Evolutionary conservation across 2,888 invertebrate species (phyloP).

Genomic region (Temnothorax unifasciatus): DNA sequence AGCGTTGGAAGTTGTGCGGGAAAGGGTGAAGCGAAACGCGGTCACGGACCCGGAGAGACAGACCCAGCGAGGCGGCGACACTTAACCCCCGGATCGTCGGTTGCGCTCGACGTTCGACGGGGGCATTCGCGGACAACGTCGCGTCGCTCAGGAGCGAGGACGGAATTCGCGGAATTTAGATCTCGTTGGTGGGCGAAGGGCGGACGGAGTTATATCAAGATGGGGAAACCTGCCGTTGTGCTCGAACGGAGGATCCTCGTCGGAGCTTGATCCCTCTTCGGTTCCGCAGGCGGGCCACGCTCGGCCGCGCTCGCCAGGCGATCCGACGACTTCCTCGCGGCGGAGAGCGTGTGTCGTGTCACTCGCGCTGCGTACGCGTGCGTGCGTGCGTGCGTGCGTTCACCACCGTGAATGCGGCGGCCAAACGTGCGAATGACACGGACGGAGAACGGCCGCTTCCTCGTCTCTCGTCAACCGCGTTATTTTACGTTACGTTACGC

Average conservation of each 20-base stretch:
- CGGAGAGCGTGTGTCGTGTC: background rate
- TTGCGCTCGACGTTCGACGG: background rate
- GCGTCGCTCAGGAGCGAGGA: background rate
- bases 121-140: background rate
- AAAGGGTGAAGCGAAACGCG: background rate
- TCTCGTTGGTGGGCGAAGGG: background rate
- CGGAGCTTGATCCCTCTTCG: background rate
- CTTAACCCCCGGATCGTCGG: background rate
- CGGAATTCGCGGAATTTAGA: accelerated
- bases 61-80: conserved; percentile 1
- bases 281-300: background rate
- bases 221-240: conserved; percentile 16
- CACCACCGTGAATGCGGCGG: background rate
- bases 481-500: conserved; percentile 17
- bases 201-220: background rate
- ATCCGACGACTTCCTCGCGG: conserved; percentile 13
- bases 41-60: background rate
- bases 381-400: conserved; percentile 18
- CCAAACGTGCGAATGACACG: no score
- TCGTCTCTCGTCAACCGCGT: background rate
- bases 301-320: background rate
- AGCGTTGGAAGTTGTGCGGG: background rate
- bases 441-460: background rate
- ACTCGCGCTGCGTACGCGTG: conserved; percentile 16
- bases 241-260: background rate